These are phyloP conservation scores for Nasua narica DNA, from an alignment of 2,797 vertebrate species.

Conservation along the genomic window DNA sequence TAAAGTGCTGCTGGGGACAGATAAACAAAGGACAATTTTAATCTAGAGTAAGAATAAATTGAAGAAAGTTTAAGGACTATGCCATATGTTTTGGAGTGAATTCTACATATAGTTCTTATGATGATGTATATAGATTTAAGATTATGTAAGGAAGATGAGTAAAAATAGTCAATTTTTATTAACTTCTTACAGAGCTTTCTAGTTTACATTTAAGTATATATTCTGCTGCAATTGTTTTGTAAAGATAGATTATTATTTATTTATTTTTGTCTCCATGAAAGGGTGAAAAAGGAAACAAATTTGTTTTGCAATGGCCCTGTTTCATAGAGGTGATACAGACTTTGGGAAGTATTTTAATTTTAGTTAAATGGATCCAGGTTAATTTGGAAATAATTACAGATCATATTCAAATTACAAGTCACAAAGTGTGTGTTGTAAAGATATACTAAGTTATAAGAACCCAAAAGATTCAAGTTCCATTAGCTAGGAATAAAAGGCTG, in stretches of 20 bases:
- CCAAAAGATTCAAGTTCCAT: background rate
- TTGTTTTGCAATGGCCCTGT: background rate
- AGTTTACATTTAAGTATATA: background rate
- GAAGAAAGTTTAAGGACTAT: background rate
- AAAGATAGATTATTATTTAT: background rate
- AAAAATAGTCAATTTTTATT: slow-evolving; percentile 13
- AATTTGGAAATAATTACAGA: slow-evolving; percentile 17
- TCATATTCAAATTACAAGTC: background rate
- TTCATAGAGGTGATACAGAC: background rate
- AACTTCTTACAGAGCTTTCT: background rate
- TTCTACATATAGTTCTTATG: background rate
- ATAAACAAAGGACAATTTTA: background rate
- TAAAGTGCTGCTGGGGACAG: background rate
- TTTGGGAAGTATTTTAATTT: background rate
- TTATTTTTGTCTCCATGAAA: background rate
- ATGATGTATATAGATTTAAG: background rate
- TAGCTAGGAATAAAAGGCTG: slow-evolving; percentile 45
- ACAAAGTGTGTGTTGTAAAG: background rate
- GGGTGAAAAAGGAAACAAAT: background rate
- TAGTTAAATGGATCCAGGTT: background rate
- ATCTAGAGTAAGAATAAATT: background rate
- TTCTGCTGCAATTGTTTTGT: background rate
- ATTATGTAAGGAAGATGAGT: background rate
- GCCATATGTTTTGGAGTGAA: background rate
- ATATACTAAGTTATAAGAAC: slow-evolving; percentile 4